Evolutionary conservation across 2,888 invertebrate genomes (phyloP).

Genomic region (Thymelicus sylvestris): DNA sequence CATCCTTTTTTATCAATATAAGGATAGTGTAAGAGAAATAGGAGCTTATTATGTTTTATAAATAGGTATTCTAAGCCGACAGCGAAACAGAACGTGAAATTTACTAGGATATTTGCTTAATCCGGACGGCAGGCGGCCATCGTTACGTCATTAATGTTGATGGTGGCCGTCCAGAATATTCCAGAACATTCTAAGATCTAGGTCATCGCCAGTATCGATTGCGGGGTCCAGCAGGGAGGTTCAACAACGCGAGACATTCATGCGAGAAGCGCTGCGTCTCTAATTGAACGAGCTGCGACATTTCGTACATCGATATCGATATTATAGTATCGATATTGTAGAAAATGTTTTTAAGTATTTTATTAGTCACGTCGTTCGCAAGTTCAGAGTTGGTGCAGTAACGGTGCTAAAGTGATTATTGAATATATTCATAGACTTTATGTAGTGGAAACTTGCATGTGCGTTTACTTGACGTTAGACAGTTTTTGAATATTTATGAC

Average conservation of each 20-base stretch:
- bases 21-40: neutral
- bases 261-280: conserved; percentile 75
- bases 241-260: conserved; percentile 67
- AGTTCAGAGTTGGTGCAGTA: no score
- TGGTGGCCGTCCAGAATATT: conserved; percentile 35
- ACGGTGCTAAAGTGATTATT: no score
- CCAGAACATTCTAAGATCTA: conserved; percentile 37
- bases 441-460: no score
- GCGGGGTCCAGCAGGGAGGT: conserved; percentile 42
- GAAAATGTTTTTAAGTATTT: no score
- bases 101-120: conserved; percentile 8
- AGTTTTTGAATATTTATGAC: no score
- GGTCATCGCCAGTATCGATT: conserved; percentile 69
- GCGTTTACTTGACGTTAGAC: no score
- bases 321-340: neutral
- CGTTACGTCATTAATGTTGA: conserved; percentile 21
- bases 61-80: conserved; percentile 2
- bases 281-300: conserved; percentile 74
- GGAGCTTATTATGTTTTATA: neutral
- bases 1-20: no score
- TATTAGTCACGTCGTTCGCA: no score
- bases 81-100: conserved; percentile 5
- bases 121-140: neutral
- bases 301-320: conserved; percentile 53
- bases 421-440: no score